Evolutionary conservation across 1,140 invertebrate genomes (phyloP).

Genomic region (Oryctes rhinoceros): DNA sequence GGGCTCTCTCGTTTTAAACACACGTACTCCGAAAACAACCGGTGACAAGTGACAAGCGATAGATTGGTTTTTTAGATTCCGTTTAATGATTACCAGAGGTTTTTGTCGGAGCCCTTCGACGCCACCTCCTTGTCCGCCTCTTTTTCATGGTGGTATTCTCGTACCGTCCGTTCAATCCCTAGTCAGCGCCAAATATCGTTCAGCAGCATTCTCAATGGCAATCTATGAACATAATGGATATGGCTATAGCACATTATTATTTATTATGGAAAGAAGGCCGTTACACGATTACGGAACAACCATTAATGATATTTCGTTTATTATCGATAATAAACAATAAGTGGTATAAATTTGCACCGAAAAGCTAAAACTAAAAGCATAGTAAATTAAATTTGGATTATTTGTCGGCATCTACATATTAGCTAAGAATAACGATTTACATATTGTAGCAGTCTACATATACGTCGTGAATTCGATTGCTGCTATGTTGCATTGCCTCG

Average conservation of each 20-base stretch:
- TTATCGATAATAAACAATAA: background rate
- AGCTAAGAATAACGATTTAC: too few species aligned
- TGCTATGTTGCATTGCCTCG: too few species aligned
- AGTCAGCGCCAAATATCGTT: slow-evolving; percentile 20
- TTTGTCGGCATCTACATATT: too few species aligned
- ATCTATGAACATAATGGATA: slow-evolving; percentile 37
- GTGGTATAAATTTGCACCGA: too few species aligned
- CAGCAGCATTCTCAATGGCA: slow-evolving; percentile 23
- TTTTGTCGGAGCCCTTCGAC: slow-evolving; percentile 44
- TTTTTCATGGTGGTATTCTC: slow-evolving; percentile 33
- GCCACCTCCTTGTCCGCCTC: slow-evolving; percentile 40
- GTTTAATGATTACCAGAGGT: slow-evolving; percentile 51
- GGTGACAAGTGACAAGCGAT: slow-evolving; percentile 56
- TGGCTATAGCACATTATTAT: slow-evolving; percentile 17
- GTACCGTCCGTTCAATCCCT: slow-evolving; percentile 20
- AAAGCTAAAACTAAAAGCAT: too few species aligned
- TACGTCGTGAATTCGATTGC: too few species aligned
- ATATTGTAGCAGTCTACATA: too few species aligned
- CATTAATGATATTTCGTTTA: slow-evolving; percentile 1
- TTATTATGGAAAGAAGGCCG: slow-evolving; percentile 17
- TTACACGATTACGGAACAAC: background rate
- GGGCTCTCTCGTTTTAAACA: slow-evolving; percentile 51
- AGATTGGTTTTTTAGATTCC: slow-evolving; percentile 56
- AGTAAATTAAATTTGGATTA: too few species aligned
- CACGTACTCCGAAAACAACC: slow-evolving; percentile 52